These are phyloP conservation scores for Zosterops lateralis DNA, from an alignment of 2,113 vertebrate genomes.

Conservation along the genomic window DNA sequence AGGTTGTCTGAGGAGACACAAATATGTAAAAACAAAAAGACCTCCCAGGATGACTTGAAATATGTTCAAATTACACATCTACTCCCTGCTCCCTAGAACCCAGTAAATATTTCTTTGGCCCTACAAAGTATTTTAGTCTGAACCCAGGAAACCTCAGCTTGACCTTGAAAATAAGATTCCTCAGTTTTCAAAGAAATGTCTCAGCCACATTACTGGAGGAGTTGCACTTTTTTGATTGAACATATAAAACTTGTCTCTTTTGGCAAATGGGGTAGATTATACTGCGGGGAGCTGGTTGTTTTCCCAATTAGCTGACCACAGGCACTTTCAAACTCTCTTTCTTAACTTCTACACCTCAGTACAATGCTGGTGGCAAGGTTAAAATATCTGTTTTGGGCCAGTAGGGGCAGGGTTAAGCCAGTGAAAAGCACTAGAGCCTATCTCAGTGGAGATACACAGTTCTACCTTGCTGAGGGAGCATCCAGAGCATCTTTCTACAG, in stretches of 20 bases:
- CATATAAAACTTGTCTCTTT: conserved; percentile 34
- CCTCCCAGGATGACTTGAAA: conserved; percentile 60
- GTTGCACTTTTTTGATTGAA: conserved; percentile 9
- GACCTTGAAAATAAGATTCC: conserved; percentile 56
- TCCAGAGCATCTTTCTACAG: background rate
- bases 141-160: conserved; percentile 58
- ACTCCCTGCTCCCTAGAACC: conserved; percentile 44
- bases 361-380: conserved; percentile 3
- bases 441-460: background rate
- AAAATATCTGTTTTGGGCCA: background rate
- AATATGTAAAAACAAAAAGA: conserved; percentile 47
- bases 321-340: background rate
- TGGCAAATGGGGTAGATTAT: background rate
- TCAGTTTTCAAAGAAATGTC: conserved; percentile 48
- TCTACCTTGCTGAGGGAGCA: background rate
- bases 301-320: conserved; percentile 19
- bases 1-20: conserved; percentile 22
- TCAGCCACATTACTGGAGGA: conserved; percentile 12
- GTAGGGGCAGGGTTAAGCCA: background rate
- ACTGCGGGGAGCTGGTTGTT: background rate
- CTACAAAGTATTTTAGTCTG: conserved; percentile 29
- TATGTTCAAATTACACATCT: conserved; percentile 42
- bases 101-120: conserved; percentile 59
- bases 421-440: background rate
- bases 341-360: background rate